Base-by-base conservation (phyloP, 2,888 invertebrate species). In the Trachelus tabidus region DNA sequence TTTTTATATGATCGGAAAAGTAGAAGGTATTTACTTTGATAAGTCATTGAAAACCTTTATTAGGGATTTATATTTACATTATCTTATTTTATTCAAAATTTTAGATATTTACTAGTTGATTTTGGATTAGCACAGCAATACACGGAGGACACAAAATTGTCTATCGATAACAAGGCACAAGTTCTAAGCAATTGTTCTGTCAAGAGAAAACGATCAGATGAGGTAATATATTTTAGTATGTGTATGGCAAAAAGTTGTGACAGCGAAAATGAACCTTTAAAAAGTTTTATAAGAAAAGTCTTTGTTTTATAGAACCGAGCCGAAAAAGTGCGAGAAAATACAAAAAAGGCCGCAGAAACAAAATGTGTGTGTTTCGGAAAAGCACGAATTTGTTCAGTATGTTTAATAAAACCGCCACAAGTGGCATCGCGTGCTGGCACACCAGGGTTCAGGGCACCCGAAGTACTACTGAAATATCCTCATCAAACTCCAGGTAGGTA, bases 401-500 rank as follows among this genome's bases (percentile, higher is more conserved):
- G 96, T 87, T 89, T 94, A 75, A 91, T 93, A 69, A 94, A 95
- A 86, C 94, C 94, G 81, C 93, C 93, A 75, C 94, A 96, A 84
- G 93, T 94, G 76, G 97, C 97, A 11, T 94, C 96, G 4, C 93
- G 97, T 86, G 97, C 97, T 77, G 98, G 98, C 81, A 98, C 98
- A 73, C 97, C 97, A 76, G 98, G 98, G 68, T 98, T 96, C 92
- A 93, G 98, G 37, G 96, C 98, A 77, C 97, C 97, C 0, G 98
- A 97, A 93, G 96, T 97, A 85, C 91, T 97, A 83, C 92, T 98
- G 40, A 97, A 97, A 92, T 94, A 94, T 90, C 93, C 94, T n/a
- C 92, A 94, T 80, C 98, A 98, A 92, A 95, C 95, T 56, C 95
- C 96, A 86, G 94, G 94, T 94, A 88, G 83, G 80, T 82, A 40